Evolutionary conservation across 1,140 invertebrate species (phyloP), one percentile per base, ranked within the genome.

Genomic region (Potamilus streckersoni): DNA sequence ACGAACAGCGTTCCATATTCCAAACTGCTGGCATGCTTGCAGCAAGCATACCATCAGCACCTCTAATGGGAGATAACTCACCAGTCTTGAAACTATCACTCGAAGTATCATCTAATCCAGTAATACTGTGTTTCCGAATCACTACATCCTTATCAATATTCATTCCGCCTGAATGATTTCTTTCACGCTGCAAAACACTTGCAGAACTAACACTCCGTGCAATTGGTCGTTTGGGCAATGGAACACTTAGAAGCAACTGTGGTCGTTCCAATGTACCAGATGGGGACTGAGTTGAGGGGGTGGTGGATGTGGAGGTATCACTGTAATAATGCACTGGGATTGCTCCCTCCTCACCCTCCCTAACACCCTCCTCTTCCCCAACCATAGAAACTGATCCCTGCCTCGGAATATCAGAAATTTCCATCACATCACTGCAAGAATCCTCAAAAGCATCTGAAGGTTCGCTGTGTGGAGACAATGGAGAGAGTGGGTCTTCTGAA

Each of bases 21-120:
- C 84, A 86, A n/a, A 86, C 84, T 38, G 79, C 76, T n/a, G 84
- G 84, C 84, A 86, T 86, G 56, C 83, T 84, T 16, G 79, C 80
- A 16, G 79, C 78, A n/a, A 80, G 69, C 31, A 66, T 71, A 60
- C 77, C 80, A 27, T 61, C 71, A 23, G 72, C 61, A 71, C 84
- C 84, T 49, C 79, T 82, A 71, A 86, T 74, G 19, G 84, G 80
- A 58, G 82, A 71, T 76, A 86, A 86, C 20, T 86, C 84, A 60
- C 68, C 62, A n/a, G 31, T 68, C 68, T 71, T 71, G 80, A 76
- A 31, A 75, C 78, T 73, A 78, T 55, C 27, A n/a, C 74, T 79
- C 15, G 71, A 69, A 62, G 75, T 69, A 20, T 79, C 72, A 57
- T 84, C 83, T 57, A 76, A 79, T 12, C 79, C 79, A n/a, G 83